phyloP scores from a whole-genome alignment of 2,113 vertebrate species.

The Gyps fulvus region DNA sequence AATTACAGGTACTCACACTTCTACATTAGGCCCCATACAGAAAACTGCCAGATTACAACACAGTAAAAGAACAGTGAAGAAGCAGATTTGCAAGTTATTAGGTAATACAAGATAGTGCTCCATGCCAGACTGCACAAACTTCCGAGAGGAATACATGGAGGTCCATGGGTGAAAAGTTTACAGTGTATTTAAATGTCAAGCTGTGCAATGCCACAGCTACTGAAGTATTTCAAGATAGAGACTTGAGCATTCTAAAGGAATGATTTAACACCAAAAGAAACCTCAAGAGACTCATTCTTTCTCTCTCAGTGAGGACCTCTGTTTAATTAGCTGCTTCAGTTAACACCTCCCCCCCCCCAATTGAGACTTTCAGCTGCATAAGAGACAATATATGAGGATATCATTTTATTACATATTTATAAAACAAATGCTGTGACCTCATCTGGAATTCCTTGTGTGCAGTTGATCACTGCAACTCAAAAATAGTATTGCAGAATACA shows the following conservation, averaged over 20 bases:
- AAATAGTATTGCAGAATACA: not conserved
- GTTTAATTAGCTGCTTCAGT: not conserved
- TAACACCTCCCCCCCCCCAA: not conserved
- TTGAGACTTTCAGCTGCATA: not conserved
- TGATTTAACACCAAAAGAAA: not conserved
- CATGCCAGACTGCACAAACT: not conserved
- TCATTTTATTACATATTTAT: not conserved
- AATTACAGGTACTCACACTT: not conserved
- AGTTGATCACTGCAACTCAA: not conserved
- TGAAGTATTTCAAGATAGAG: not conserved
- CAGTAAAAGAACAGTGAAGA: not conserved
- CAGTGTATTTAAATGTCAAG: not conserved
- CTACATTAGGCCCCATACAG: not conserved
- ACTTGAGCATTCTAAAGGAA: not conserved
- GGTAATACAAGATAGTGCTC: not conserved
- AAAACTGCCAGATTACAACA: not conserved
- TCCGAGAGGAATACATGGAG: not conserved
- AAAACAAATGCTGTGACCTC: not conserved
- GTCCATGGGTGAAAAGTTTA: not conserved
- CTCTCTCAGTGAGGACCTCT: not conserved
- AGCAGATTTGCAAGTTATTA: not conserved
- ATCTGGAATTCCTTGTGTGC: not conserved
- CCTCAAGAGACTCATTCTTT: not conserved
- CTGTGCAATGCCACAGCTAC: not conserved
- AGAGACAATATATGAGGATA: not conserved